Percentiles rank a stretch among this genome's conserved stretches.
Evolutionary conservation across 2,888 invertebrate species (phyloP).

Genomic region (Pyrrhosoma nymphula): DNA sequence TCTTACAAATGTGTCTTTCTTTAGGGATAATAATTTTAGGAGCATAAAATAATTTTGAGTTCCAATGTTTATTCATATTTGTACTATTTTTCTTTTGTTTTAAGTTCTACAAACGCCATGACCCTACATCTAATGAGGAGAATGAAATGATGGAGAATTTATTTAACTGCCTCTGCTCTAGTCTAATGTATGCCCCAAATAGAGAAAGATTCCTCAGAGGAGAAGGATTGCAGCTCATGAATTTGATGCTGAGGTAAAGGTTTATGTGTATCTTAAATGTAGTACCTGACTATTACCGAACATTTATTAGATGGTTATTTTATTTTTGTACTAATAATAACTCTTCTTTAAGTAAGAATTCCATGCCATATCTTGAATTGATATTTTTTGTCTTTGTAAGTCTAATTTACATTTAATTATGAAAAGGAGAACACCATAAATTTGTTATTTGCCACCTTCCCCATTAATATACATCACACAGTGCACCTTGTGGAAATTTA

Average conservation of each 20-base stretch:
- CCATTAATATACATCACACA: too few relatives aligned
- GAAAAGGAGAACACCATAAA: too few relatives aligned
- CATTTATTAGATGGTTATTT: background rate
- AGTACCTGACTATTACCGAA: background rate
- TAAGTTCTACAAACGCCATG: conserved; percentile 95
- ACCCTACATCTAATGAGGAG: conserved; percentile 94
- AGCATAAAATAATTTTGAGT: background rate
- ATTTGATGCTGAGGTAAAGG: conserved; percentile 93
- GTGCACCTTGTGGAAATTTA: too few relatives aligned
- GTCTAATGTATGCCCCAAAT: conserved; percentile 92
- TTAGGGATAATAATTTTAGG: too few relatives aligned
- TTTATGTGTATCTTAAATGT: conserved; percentile 63
- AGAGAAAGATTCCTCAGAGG: conserved; percentile 95
- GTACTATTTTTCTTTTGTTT: conserved; percentile 70
- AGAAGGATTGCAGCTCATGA: conserved; percentile 99
- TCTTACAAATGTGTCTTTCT: too few relatives aligned
- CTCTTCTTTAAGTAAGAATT: too few relatives aligned
- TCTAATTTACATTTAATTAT: too few relatives aligned
- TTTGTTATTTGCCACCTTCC: too few relatives aligned
- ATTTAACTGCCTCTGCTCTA: conserved; percentile 96
- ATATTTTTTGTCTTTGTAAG: too few relatives aligned
- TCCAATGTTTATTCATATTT: background rate
- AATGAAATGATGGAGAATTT: conserved; percentile 99
- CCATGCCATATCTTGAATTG: too few relatives aligned
- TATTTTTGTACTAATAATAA: background rate